A percentile compares a stretch with the other conserved stretches of the same genome.
phyloP scores from a whole-genome alignment of 2,113 vertebrate species.

The Lophochroa leadbeateri region DNA sequence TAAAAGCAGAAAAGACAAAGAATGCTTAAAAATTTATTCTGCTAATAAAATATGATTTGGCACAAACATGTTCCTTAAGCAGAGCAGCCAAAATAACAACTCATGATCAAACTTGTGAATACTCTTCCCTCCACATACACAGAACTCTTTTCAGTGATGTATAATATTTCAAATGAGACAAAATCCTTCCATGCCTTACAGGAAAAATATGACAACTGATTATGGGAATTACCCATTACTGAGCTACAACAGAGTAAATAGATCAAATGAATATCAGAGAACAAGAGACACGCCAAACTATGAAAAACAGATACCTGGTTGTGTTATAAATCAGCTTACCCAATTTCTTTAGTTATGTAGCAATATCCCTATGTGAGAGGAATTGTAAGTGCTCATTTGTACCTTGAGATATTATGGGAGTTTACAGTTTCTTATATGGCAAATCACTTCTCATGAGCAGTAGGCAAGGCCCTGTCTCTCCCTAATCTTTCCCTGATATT shows the following conservation, averaged over 20 bases:
- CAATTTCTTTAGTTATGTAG: not conserved
- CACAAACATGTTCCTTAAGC: not conserved
- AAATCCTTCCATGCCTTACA: not conserved
- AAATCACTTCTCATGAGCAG: not conserved
- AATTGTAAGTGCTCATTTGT: not conserved
- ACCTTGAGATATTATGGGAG: not conserved
- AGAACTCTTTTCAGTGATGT: not conserved
- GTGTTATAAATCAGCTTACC: not conserved
- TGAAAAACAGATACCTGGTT: not conserved
- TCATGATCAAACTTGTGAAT: slow-evolving; percentile 8
- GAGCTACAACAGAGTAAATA: not conserved
- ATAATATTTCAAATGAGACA: not conserved
- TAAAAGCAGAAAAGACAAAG: not conserved
- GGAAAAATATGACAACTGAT: not conserved
- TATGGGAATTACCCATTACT: not conserved
- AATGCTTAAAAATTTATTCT: not conserved
- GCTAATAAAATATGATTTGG: not conserved
- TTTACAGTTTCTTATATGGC: not conserved
- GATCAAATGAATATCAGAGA: not conserved
- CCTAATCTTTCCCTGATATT: not conserved
- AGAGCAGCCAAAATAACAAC: not conserved
- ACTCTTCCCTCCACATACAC: not conserved
- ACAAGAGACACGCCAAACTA: not conserved
- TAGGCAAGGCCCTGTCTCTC: not conserved
- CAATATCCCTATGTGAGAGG: not conserved